These are phyloP conservation scores for Caenorhabditis sulstoni DNA, from an alignment of 2,888 invertebrate species.

Conservation along the genomic window DNA sequence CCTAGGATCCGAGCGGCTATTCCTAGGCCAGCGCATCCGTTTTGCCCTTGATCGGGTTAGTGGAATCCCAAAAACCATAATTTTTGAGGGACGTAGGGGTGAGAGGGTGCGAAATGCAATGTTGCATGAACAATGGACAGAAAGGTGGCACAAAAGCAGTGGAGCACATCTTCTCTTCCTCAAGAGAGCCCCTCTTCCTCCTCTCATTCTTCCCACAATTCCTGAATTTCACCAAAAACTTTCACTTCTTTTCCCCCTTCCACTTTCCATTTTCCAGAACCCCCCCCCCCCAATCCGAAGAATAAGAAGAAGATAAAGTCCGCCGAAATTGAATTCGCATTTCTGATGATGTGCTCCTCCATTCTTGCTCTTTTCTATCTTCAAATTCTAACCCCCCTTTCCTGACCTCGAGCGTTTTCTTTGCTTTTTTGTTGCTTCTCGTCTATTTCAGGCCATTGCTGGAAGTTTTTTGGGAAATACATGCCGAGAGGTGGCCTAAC, in stretches of 20 bases:
- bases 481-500: neutral
- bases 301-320: neutral
- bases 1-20: constrained; percentile 11
- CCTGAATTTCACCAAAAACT: constrained; percentile 6
- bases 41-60: too few relatives aligned
- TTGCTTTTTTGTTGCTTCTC: too few relatives aligned
- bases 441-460: too few relatives aligned
- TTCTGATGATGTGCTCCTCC: neutral
- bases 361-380: neutral
- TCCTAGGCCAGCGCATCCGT: too few relatives aligned
- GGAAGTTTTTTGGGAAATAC: too few relatives aligned
- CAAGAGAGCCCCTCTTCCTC: neutral
- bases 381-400: neutral
- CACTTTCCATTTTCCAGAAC: neutral
- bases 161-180: neutral
- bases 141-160: neutral
- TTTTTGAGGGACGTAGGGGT: too few relatives aligned
- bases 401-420: neutral
- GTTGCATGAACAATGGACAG: too few relatives aligned
- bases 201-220: constrained; percentile 5
- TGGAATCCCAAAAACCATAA: too few relatives aligned
- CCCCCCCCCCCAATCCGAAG: neutral
- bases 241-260: neutral
- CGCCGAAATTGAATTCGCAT: constrained; percentile 17
- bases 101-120: too few relatives aligned